Evolutionary conservation across 2,888 invertebrate genomes (phyloP), one percentile per base, ranked within the genome.

Genomic region (Volucella zonaria): DNA sequence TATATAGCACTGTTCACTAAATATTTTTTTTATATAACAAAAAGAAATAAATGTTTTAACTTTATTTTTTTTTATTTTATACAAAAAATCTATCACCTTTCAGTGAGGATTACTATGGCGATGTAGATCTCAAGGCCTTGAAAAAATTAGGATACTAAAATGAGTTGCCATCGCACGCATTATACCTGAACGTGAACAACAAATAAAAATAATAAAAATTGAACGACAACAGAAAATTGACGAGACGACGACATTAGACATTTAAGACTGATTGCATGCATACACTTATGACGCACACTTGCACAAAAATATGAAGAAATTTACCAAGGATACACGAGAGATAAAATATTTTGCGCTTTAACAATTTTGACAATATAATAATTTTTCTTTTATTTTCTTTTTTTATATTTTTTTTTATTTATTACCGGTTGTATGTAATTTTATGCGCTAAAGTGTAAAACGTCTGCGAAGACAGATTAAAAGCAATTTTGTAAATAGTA

Each of bases 91-190:
- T 59, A 40, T 40, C 31, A 59, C 56, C n/a, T 78, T 91, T 88
- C 88, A 97, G 97, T 93, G 96, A 97, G 93, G 97, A 97, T 93
- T 97, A 97, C 93, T 97, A 97, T 92, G 97, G 97, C 88, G 97
- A 97, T 90, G 95, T 97, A 89, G 97, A 97, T 92, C 93, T 97
- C 88, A 97, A 97, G 93, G 95, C 96, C 81, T 93, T 97, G 90
- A 96, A 95, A 93, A 97, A 97, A 92, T 92, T 95, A 93, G 96
- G 96, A 88, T 91, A 88, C 89, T 91, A 90, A 75, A 68, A 43
- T 43, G 47, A 70, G 12, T 73, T 64, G 62, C 64, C 70, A 78
- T 70, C 70, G 54, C 61, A 68, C 23, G 14, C 40, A 54, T 52
- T 49, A 40, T n/a, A 66, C 23, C 45, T 59, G 51, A 23, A 49